Evolutionary conservation across 2,113 vertebrate genomes (phyloP).

Genomic region (Gobio gobio): DNA sequence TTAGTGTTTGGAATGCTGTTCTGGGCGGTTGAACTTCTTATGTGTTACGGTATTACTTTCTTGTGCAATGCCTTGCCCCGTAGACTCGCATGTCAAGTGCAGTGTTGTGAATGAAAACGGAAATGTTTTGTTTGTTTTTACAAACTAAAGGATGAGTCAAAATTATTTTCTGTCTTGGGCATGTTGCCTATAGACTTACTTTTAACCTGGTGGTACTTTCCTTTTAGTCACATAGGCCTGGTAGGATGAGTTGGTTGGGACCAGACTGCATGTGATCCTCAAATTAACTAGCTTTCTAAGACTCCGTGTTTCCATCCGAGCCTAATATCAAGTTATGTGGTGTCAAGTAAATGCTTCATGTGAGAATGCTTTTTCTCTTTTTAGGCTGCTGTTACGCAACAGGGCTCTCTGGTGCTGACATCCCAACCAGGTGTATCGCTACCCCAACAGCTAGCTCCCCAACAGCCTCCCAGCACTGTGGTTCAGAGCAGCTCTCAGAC

Average conservation of each 20-base stretch:
- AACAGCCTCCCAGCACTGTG: conserved; percentile 25
- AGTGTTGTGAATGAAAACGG: background rate
- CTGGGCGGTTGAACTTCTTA: background rate
- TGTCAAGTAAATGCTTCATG: background rate
- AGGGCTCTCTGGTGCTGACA: conserved; percentile 31
- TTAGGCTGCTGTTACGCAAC: conserved; percentile 57
- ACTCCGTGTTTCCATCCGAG: background rate
- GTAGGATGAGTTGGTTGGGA: background rate
- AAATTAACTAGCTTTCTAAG: background rate
- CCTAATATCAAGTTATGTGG: background rate
- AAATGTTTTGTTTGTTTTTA: background rate
- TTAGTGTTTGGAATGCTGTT: background rate
- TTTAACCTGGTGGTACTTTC: background rate
- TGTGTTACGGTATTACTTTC: background rate
- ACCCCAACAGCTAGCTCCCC: conserved; percentile 61
- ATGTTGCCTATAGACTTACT: background rate
- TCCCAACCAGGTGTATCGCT: conserved; percentile 46
- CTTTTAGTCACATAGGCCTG: background rate
- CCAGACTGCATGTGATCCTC: background rate
- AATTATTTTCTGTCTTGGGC: background rate
- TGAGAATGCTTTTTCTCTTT: background rate
- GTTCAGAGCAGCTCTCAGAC: conserved; percentile 71
- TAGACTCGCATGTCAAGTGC: background rate
- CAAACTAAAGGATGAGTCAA: background rate
- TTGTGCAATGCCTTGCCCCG: background rate